Conservation (phyloP, 2,888 invertebrate genomes). For the Netelia fuscicornis region DNA sequence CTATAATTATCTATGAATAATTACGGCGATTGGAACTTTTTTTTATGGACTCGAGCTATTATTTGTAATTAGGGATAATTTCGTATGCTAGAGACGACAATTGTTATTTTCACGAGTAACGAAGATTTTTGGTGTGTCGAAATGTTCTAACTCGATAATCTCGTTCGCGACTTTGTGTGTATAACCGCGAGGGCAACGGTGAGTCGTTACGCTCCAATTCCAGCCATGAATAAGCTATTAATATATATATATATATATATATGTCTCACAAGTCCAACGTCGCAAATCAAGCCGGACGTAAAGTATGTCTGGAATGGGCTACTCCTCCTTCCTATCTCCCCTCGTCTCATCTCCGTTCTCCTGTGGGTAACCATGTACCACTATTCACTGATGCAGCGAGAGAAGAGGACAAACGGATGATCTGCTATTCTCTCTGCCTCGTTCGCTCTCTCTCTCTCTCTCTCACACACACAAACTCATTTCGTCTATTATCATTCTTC, state of each 20-base stretch:
- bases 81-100: not conserved
- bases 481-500: not conserved
- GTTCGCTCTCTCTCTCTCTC: not conserved
- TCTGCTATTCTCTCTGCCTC: slow-evolving; percentile 15
- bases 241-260: slow-evolving; percentile 65
- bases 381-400: slow-evolving; percentile 3
- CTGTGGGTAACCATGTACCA: slow-evolving; percentile 6
- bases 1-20: too few species aligned
- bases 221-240: slow-evolving; percentile 78
- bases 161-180: not conserved
- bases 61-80: not conserved
- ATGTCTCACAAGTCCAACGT: slow-evolving; percentile 67
- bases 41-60: too few species aligned
- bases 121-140: slow-evolving; percentile 13
- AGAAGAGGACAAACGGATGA: not conserved
- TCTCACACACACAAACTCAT: not conserved
- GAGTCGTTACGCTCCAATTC: slow-evolving; percentile 77
- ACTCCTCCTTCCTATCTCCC: slow-evolving; percentile 58
- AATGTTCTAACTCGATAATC: slow-evolving; percentile 43
- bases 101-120: not conserved
- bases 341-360: slow-evolving; percentile 35
- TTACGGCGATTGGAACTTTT: too few species aligned
- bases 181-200: slow-evolving; percentile 53
- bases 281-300: slow-evolving; percentile 79
- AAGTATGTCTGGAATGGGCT: slow-evolving; percentile 77